Evolutionary conservation across 2,888 invertebrate genomes (phyloP), one percentile per base, ranked within the genome.

Genomic region (Nowickia ferox): DNA sequence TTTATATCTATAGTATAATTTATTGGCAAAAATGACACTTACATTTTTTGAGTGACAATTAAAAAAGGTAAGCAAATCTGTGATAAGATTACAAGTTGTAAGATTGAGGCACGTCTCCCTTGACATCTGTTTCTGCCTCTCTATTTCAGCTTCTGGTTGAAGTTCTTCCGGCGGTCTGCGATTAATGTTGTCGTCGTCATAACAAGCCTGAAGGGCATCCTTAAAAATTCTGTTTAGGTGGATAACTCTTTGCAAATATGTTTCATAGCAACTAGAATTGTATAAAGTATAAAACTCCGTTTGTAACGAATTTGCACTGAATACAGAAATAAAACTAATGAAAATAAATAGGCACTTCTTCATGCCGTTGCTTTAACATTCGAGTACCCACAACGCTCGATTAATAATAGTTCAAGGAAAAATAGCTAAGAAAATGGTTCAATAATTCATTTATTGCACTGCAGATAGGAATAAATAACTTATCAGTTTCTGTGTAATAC

Each of bases 11-110:
- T 6, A 9, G 46, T 22, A 19, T 40, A n/a, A 15, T 48, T 38
- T 11, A 13, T 19, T 40, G 30, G 9, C 10, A 30, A 42, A 4
- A 6, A 61, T 11, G 9, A 51, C 78, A 65, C 81, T 78, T 85
- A 82, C 85, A 1, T 30, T 48, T 63, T 78, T 44, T n/a, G 81
- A 72, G 19, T 78, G 63, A 11, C 85, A 85, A 6, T 40, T 2
- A 17, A 85, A 78, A 51, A 57, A 82, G 1, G 48, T 55, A 2
- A 10, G 0, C 2, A 44, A n/a, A 48, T 78, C 51, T 1, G 74
- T 38, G 9, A 69, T 53, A 15, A n/a, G 10, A 78, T 57, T 82
- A 69, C 85, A 85, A 9, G 55, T 38, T n/a, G 40, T 40, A 0
- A 78, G 13, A 48, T 46, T 61, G 19, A 1, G 9, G 13, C 85